Conservation (phyloP, 2,888 invertebrate genomes). For the Trachelus troglodyta region DNA sequence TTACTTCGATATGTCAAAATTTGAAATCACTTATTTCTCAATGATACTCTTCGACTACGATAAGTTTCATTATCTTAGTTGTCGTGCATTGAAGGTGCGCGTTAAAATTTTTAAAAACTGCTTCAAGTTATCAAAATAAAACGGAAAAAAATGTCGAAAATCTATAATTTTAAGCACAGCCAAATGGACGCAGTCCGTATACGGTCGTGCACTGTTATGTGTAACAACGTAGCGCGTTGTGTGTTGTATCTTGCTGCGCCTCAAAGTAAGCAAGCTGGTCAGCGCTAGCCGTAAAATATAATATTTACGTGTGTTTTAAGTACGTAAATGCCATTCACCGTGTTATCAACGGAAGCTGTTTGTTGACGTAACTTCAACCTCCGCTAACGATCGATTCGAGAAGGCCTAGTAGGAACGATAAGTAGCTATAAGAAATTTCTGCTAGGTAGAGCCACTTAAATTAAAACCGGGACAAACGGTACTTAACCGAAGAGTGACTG, state of each 20-base stretch:
- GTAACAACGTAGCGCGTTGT: neutral
- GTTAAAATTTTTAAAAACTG: neutral
- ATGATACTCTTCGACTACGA: neutral
- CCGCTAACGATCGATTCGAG: neutral
- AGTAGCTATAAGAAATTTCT: neutral
- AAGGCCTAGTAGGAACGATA: neutral
- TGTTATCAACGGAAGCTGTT: neutral
- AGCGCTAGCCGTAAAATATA: neutral
- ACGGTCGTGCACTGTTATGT: neutral
- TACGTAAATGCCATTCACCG: neutral
- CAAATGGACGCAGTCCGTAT: neutral
- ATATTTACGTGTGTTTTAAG: neutral
- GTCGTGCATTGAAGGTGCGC: too few relatives aligned
- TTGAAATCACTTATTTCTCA: neutral
- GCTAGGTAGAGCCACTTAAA: neutral
- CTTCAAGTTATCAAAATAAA: neutral
- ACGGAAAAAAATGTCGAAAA: neutral
- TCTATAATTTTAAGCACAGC: neutral
- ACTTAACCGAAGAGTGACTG: neutral
- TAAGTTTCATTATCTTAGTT: neutral
- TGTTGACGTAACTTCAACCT: neutral
- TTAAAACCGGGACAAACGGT: neutral
- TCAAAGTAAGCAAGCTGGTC: neutral
- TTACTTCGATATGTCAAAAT: neutral
- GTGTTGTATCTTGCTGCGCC: neutral